A percentile compares a stretch with the other conserved stretches of the same genome.
Conservation (phyloP, 1,140 invertebrate species). For the Gonatopus flavifemur region DNA sequence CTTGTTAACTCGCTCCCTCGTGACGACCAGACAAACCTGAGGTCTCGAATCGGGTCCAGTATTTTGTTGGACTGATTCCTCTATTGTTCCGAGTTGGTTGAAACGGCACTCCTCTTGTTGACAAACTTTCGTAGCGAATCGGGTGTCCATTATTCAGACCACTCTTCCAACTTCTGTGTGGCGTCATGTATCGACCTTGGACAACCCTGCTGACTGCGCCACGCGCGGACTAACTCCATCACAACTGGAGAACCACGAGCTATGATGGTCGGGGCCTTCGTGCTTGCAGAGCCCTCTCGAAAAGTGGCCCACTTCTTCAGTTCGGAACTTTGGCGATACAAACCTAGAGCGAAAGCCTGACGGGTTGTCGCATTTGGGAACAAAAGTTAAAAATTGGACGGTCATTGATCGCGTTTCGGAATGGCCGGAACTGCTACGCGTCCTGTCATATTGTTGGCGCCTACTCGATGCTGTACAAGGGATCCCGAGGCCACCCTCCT, state of each 20-base stretch:
- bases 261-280: background rate
- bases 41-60: background rate
- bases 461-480: too few species aligned
- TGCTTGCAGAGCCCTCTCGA: background rate
- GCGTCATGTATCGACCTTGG: background rate
- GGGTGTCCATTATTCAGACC: background rate
- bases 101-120: background rate
- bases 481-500: too few species aligned
- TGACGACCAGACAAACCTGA: background rate
- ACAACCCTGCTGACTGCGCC: background rate
- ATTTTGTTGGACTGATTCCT: background rate
- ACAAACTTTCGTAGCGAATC: background rate
- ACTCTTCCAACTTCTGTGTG: background rate
- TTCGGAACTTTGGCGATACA: too few species aligned
- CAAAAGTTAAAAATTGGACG: too few species aligned
- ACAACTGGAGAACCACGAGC: background rate
- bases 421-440: too few species aligned
- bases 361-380: too few species aligned
- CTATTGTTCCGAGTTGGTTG: background rate
- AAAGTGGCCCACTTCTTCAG: too few species aligned
- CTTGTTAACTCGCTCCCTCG: background rate
- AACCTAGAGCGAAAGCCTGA: too few species aligned
- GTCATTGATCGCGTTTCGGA: too few species aligned
- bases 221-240: background rate
- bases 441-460: too few species aligned